Evolutionary conservation across 2,888 invertebrate species (phyloP).

Genomic region (Hipparchia semele): DNA sequence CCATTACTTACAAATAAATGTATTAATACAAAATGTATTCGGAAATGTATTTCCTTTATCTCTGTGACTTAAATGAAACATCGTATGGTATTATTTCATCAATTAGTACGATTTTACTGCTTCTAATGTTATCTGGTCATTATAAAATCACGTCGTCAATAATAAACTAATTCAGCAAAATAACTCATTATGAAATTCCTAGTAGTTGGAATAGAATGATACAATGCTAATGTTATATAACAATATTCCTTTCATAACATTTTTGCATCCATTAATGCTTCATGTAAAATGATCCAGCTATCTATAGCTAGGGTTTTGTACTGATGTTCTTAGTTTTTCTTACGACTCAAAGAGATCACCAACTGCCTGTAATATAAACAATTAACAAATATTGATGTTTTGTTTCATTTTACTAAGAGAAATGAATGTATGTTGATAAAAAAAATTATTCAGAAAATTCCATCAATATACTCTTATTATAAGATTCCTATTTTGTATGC

Average conservation of each 20-base stretch:
- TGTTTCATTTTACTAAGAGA: constrained; percentile 9
- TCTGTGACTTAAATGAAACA: constrained; percentile 33
- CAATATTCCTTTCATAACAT: constrained; percentile 25
- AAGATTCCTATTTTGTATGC: background rate
- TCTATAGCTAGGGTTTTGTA: constrained; percentile 63
- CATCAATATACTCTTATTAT: background rate
- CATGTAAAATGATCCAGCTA: constrained; percentile 58
- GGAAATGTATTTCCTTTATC: constrained; percentile 29
- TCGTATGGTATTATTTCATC: constrained; percentile 11
- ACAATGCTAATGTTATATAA: constrained; percentile 17
- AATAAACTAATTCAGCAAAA: constrained; percentile 7
- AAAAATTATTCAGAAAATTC: constrained; percentile 10
- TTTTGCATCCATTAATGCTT: constrained; percentile 39
- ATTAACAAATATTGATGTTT: constrained; percentile 54
- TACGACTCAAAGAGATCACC: constrained; percentile 74
- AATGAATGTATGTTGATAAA: background rate
- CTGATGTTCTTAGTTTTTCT: constrained; percentile 68
- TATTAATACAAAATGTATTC: constrained; percentile 36
- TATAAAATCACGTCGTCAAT: constrained; percentile 30
- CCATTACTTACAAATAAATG: constrained; percentile 49
- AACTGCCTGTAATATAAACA: constrained; percentile 82
- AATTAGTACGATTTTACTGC: constrained; percentile 17
- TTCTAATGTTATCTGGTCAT: constrained; percentile 20
- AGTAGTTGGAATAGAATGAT: constrained; percentile 23
- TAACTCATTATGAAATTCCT: constrained; percentile 15